phyloP scores from a whole-genome alignment of 2,888 invertebrate genomes.

The Aleiodes alternator region DNA sequence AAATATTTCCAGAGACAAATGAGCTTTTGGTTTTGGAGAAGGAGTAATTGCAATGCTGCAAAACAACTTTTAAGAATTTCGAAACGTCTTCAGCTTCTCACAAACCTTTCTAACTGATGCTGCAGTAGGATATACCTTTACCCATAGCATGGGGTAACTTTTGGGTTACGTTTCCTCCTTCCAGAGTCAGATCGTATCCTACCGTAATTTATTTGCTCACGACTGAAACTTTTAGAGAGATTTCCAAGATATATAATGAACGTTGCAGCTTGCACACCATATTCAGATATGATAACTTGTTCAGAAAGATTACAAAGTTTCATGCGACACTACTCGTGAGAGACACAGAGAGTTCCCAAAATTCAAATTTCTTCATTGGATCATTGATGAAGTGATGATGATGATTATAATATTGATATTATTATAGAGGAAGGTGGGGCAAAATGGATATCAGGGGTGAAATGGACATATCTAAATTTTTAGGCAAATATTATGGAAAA shows the following conservation, averaged over 20 bases:
- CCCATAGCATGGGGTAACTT: constrained; percentile 12
- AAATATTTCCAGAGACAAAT: constrained; percentile 19
- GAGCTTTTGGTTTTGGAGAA: not conserved
- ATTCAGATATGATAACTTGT: constrained; percentile 31
- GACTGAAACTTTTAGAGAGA: constrained; percentile 31
- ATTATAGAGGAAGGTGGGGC: too few relatives aligned
- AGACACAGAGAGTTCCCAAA: not conserved
- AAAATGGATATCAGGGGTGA: too few relatives aligned
- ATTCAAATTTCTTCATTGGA: constrained; percentile 13
- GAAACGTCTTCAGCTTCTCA: constrained; percentile 23
- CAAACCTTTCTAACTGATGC: constrained; percentile 33
- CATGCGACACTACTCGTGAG: constrained; percentile 3
- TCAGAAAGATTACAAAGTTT: constrained; percentile 32
- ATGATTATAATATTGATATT: not conserved
- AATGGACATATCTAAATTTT: too few relatives aligned
- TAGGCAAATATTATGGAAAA: too few relatives aligned
- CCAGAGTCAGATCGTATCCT: constrained; percentile 35
- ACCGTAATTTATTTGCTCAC: constrained; percentile 31
- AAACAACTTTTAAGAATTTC: constrained; percentile 30
- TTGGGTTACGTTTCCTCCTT: constrained; percentile 32
- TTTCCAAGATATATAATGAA: constrained; percentile 36
- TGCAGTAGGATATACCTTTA: constrained; percentile 18
- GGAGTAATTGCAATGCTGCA: constrained; percentile 1
- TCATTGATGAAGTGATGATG: constrained; percentile 1
- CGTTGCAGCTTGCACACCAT: constrained; percentile 32